Evolutionary conservation across 2,888 invertebrate species (phyloP).

Genomic region (Coremacera marginata): DNA sequence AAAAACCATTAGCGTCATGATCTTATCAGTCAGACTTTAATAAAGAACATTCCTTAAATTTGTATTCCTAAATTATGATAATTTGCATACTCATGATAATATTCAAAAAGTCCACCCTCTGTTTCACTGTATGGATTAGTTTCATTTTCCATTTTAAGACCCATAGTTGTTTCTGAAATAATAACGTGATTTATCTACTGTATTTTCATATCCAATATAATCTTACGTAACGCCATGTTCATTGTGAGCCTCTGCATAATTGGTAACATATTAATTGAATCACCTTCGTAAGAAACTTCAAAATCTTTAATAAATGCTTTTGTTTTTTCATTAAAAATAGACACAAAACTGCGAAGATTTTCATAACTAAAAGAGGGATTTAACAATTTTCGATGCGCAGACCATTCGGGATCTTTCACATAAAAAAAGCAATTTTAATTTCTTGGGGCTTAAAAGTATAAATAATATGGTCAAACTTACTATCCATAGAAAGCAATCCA

Average conservation of each 20-base stretch:
- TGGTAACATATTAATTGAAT: not conserved
- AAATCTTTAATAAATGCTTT: not conserved
- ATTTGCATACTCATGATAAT: not conserved
- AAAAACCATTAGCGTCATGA: not conserved
- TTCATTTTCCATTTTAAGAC: too few relatives aligned
- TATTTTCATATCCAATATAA: not conserved
- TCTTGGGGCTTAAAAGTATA: not conserved
- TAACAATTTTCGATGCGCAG: not conserved
- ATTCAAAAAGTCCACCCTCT: not conserved
- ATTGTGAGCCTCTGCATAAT: not conserved
- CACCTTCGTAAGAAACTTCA: not conserved
- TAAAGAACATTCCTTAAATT: not conserved
- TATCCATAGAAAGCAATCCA: not conserved
- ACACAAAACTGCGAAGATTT: not conserved
- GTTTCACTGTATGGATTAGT: too few relatives aligned
- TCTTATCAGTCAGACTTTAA: not conserved
- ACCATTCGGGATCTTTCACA: not conserved
- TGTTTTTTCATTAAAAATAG: not conserved
- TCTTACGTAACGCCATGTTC: not conserved
- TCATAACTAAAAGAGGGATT: not conserved
- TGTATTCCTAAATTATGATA: not conserved
- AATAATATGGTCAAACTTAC: not conserved
- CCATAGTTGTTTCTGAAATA: not conserved
- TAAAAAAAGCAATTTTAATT: not conserved
- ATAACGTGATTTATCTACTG: not conserved